A percentile compares a stretch with the other conserved stretches of the same genome.
phyloP scores from a whole-genome alignment of 2,113 vertebrate genomes.

The Psittacus erithacus region DNA sequence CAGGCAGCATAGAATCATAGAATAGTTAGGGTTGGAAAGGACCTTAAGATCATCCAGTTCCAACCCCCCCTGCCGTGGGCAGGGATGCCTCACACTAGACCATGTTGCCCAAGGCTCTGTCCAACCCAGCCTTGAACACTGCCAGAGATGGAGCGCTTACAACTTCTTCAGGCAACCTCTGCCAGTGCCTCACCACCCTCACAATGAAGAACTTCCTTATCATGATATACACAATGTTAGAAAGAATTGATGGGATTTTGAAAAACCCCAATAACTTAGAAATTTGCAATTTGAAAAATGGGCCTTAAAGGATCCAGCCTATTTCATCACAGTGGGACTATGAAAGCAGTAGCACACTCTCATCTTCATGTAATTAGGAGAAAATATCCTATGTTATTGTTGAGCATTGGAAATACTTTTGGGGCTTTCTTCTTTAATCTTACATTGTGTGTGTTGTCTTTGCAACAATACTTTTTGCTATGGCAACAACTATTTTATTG shows the following conservation, averaged over 20 bases:
- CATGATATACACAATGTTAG: background rate
- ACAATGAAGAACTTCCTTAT: background rate
- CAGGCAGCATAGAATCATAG: background rate
- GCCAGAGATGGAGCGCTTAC: background rate
- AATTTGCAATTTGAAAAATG: background rate
- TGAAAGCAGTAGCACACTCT: background rate
- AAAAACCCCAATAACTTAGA: background rate
- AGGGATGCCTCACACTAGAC: background rate
- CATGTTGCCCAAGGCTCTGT: background rate
- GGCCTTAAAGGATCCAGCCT: background rate
- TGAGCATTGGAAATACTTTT: background rate
- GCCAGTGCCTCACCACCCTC: background rate
- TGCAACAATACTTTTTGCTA: conserved; percentile 56
- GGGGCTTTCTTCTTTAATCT: background rate
- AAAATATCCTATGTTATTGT: background rate
- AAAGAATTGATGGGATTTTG: background rate
- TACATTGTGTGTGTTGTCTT: conserved; percentile 13
- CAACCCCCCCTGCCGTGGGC: background rate
- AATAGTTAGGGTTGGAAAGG: background rate
- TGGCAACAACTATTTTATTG: conserved; percentile 56
- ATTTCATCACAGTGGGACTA: background rate
- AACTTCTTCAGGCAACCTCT: background rate
- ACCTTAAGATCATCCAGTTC: background rate
- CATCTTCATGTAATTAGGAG: background rate
- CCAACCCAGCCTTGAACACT: background rate